Conservation (phyloP, 2,888 invertebrate species). For the Pterostichus niger region DNA sequence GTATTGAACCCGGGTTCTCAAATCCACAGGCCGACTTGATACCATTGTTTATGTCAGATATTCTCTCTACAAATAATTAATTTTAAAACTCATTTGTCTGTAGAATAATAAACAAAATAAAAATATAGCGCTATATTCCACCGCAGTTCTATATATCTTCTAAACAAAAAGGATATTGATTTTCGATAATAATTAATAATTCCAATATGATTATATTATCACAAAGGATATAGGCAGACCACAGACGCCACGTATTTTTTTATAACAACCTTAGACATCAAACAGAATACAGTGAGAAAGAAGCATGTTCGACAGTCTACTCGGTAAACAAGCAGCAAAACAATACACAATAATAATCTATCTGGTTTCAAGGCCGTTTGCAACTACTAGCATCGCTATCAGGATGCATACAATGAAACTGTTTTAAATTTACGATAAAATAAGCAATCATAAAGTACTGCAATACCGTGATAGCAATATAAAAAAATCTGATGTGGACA, state of each 20-base stretch:
- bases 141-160: too few species aligned
- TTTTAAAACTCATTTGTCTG: too few species aligned
- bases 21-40: too few species aligned
- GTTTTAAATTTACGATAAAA: not conserved
- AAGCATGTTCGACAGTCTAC: constrained; percentile 29
- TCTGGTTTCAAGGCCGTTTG: constrained; percentile 23
- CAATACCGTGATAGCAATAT: too few species aligned
- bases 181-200: not conserved
- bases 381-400: not conserved
- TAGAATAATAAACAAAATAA: too few species aligned
- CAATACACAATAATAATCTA: constrained; percentile 52
- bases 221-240: not conserved
- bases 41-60: too few species aligned
- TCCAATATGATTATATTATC: not conserved
- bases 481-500: too few species aligned
- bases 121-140: too few species aligned
- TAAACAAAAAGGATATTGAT: too few species aligned
- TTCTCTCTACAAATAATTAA: too few species aligned
- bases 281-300: constrained; percentile 40
- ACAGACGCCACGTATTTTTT: constrained; percentile 14
- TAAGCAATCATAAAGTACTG: not conserved
- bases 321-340: constrained; percentile 42
- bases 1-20: too few species aligned
- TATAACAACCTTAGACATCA: constrained; percentile 22
- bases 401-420: constrained; percentile 9